These are phyloP conservation scores for Laticauda colubrina DNA, from an alignment of 2,113 vertebrate genomes.

Conservation along the genomic window DNA sequence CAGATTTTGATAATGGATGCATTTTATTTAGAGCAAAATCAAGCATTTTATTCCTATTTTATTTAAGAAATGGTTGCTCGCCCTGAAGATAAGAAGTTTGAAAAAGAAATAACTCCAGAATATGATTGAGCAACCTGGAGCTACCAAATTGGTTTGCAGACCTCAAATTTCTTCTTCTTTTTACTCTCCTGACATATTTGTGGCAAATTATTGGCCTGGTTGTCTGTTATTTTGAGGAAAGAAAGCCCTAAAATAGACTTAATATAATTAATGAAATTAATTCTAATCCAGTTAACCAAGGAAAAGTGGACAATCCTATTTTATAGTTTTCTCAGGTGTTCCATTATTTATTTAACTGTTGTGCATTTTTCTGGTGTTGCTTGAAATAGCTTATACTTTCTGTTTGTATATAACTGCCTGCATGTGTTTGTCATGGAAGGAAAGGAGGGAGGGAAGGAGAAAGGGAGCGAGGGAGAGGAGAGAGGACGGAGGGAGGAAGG, in stretches of 20 bases:
- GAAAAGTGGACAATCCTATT: not conserved
- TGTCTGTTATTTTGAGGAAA: not conserved
- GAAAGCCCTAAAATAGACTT: not conserved
- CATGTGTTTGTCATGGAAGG: no score
- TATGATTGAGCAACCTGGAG: not conserved
- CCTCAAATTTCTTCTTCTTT: not conserved
- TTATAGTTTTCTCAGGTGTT: not conserved
- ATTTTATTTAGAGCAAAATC: not conserved
- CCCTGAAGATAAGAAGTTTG: not conserved
- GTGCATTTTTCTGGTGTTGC: not conserved
- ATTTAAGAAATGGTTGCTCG: not conserved
- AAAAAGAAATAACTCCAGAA: not conserved
- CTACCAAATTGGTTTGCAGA: not conserved
- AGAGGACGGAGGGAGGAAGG: not conserved
- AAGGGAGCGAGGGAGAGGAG: not conserved
- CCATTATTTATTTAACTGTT: not conserved
- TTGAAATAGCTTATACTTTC: not conserved
- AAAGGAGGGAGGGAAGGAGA: not conserved
- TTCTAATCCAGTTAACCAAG: not conserved
- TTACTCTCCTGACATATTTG: not conserved
- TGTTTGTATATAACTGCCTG: not conserved
- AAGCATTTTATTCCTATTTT: not conserved
- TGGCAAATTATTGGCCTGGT: not conserved
- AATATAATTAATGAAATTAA: not conserved
- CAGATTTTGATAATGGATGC: not conserved